Base-by-base conservation (phyloP, 1,140 invertebrate species). In the Nasonia giraulti region DNA sequence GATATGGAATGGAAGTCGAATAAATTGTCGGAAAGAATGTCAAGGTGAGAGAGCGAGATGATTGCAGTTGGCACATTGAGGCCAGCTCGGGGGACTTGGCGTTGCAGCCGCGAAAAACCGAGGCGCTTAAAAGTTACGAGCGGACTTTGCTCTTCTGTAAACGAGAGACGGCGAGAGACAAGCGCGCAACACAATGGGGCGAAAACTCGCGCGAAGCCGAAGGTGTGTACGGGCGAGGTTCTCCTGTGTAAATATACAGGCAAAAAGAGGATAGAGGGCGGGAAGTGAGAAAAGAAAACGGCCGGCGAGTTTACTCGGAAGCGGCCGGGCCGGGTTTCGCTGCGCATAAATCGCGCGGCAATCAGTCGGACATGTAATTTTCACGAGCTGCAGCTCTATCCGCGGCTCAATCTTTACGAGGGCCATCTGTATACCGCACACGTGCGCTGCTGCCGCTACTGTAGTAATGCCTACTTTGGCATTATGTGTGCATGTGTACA, bases 361-460 rank as follows among this genome's bases (percentile, higher is more conserved):
- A 47, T 85, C 71, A 69, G 23, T 79, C 37, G 74, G 71, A 14
- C 47, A 11, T 68, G 79, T 69, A 80, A 80, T 85, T 85, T 76
- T 47, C 31, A 20, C 27, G 44, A 44, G 44, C 14, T n/a, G 23
- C 69, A 74, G 66, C 47, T 79, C 44, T 84, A 84, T 85, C 69
- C 33, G 76, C 20, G 73, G 76, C 31, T 85, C 83, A 73, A 85
- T 79, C 83, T 85, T 80, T 84, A 85, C 82, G 69, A 87, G 84
- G 50, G 50, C 83, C 83, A 80, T 80, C 69, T 75, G 76, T 11
- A 75, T 50, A 71, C 81, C 33, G 14, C 37, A 47, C 71, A 66
- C 50, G n/a, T 31, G 37, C 6, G 55, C 50, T 69, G 17, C 66
- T n/a, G 66, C 66, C 10, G 69, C 23, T 55, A 14, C 55, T 62